These are phyloP conservation scores for Mobula birostris DNA, from an alignment of 2,113 vertebrate genomes.

Conservation along the genomic window DNA sequence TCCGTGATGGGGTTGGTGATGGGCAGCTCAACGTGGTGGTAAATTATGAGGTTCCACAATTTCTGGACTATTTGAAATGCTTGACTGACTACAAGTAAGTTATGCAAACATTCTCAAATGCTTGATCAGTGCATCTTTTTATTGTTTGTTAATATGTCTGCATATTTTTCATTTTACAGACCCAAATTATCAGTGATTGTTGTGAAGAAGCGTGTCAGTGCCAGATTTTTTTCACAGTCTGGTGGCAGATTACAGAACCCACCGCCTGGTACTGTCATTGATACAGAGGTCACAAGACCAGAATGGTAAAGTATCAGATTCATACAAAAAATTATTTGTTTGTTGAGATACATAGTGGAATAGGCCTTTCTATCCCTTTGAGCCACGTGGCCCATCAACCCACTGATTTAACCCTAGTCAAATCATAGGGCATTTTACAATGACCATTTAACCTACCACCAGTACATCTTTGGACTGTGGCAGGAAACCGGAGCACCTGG, in stretches of 20 bases:
- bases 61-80: constrained; percentile 74
- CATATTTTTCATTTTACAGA: constrained; percentile 49
- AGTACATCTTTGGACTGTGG: no score
- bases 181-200: constrained; percentile 82
- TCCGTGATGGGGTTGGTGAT: constrained; percentile 88
- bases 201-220: constrained; percentile 81
- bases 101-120: background rate
- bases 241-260: constrained; percentile 71
- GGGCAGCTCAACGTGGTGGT: constrained; percentile 80
- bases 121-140: background rate
- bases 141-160: background rate
- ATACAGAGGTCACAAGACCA: constrained; percentile 79
- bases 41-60: constrained; percentile 79
- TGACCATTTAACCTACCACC: no score
- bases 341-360: no score
- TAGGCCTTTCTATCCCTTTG: no score
- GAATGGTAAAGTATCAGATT: constrained; percentile 73
- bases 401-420: no score
- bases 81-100: constrained; percentile 76
- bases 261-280: constrained; percentile 81
- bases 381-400: no score
- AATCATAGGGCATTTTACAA: no score
- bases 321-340: background rate
- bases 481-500: no score
- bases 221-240: constrained; percentile 68